These are phyloP conservation scores for Etheostoma nigrum DNA, from an alignment of 2,797 vertebrate species.

Conservation along the genomic window DNA sequence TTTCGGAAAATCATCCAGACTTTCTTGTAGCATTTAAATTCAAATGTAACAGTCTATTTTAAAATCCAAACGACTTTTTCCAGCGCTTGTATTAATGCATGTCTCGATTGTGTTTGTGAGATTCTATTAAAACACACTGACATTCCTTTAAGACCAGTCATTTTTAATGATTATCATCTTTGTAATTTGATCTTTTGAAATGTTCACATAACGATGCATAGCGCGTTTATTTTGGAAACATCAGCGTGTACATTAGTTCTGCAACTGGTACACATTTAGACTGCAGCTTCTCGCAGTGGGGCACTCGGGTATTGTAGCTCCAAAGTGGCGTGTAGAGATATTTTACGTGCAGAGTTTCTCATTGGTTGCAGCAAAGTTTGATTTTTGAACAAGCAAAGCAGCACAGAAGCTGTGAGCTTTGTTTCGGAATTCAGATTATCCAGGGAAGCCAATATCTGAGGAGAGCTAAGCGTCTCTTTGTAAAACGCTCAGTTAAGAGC, in stretches of 20 bases:
- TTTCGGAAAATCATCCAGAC: not conserved
- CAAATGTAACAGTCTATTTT: constrained; percentile 16
- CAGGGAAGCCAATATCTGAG: constrained; percentile 54
- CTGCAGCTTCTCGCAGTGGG: constrained; percentile 1
- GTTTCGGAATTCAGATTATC: constrained; percentile 68
- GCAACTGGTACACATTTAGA: constrained; percentile 29
- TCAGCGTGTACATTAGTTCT: not conserved
- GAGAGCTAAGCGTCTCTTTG: constrained; percentile 53
- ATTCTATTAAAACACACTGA: constrained; percentile 26
- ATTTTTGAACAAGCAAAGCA: constrained; percentile 60
- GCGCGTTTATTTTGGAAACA: constrained; percentile 14
- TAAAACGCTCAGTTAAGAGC: constrained; percentile 46
- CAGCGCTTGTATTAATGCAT: not conserved
- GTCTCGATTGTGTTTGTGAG: constrained; percentile 14
- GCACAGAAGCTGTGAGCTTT: constrained; percentile 52
- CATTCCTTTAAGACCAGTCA: constrained; percentile 6
- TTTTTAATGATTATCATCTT: constrained; percentile 29
- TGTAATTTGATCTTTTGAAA: constrained; percentile 24
- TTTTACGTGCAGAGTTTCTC: constrained; percentile 57
- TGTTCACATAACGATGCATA: constrained; percentile 2
- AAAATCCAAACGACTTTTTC: constrained; percentile 9
- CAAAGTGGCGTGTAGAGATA: constrained; percentile 57
- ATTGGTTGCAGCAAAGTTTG: constrained; percentile 57
- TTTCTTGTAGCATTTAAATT: constrained; percentile 10
- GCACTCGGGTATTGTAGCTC: constrained; percentile 58